A percentile compares a stretch with the other conserved stretches of the same genome.
Conservation (phyloP, 2,888 invertebrate species). For the Steinernema hermaphroditum region DNA sequence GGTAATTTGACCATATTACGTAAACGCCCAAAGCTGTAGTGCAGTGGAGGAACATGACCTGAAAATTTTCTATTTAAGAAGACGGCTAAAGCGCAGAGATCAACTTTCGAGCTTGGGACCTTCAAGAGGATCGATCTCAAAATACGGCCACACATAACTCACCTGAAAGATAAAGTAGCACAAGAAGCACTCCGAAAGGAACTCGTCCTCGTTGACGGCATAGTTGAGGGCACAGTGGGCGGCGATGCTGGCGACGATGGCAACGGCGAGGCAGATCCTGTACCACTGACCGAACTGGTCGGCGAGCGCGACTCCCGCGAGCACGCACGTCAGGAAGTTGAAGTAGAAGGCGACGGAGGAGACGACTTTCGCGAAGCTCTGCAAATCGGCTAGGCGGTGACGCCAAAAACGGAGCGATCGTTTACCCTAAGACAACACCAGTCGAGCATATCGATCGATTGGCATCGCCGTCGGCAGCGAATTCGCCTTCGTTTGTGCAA, state of each 20-base stretch:
- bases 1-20: neutral
- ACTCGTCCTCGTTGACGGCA: neutral
- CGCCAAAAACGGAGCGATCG: neutral
- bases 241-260: neutral
- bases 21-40: neutral
- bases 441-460: constrained; percentile 21
- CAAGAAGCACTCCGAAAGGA: neutral
- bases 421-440: constrained; percentile 23
- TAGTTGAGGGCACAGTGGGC: neutral
- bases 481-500: neutral
- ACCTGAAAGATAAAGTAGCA: constrained; percentile 11
- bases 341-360: constrained; percentile 15
- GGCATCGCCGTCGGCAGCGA: constrained; percentile 5
- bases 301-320: neutral
- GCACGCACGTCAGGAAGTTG: constrained; percentile 15
- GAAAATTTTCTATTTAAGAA: neutral
- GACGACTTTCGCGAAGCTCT: neutral
- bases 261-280: neutral
- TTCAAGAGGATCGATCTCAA: neutral
- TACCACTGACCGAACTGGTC: constrained; percentile 4
- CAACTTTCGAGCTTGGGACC: neutral
- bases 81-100: neutral
- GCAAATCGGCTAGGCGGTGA: neutral
- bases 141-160: neutral
- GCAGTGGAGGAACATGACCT: neutral